phyloP scores from a whole-genome alignment of 2,797 vertebrate genomes.

The Toxotes lorentzi region DNA sequence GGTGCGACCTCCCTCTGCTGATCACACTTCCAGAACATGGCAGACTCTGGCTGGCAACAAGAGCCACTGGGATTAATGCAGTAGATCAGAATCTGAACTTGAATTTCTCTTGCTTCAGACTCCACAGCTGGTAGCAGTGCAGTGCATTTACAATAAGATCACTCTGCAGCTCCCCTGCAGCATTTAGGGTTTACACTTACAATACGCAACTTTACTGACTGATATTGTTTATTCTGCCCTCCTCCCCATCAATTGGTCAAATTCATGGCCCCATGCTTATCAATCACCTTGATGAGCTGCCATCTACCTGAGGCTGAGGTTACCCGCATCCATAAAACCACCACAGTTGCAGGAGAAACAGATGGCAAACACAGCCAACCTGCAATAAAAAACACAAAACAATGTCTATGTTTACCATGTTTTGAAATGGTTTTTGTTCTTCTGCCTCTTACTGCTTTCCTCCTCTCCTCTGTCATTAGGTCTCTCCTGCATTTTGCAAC shows the following conservation, averaged over 20 bases:
- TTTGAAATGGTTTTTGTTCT: neutral
- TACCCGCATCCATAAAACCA: neutral
- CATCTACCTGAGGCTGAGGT: neutral
- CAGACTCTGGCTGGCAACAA: slow-evolving; percentile 2
- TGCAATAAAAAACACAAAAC: neutral
- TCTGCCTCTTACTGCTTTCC: neutral
- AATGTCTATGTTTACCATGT: neutral
- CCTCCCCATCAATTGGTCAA: neutral
- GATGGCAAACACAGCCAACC: neutral
- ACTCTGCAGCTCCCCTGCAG: neutral
- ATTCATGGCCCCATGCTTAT: neutral
- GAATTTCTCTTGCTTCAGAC: neutral
- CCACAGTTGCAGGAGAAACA: neutral
- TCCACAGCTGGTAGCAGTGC: slow-evolving; percentile 9
- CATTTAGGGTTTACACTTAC: neutral
- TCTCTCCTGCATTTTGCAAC: neutral
- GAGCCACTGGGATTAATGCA: slow-evolving; percentile 19
- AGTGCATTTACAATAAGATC: neutral
- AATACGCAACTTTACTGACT: neutral
- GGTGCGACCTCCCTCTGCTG: slow-evolving; percentile 25
- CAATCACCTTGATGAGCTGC: slow-evolving; percentile 2
- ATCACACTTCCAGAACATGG: slow-evolving; percentile 48
- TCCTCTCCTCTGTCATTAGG: neutral
- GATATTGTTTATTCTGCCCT: neutral
- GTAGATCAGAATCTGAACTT: neutral